Evolutionary conservation across 2,888 invertebrate genomes (phyloP).

Genomic region (Oithona nana): DNA sequence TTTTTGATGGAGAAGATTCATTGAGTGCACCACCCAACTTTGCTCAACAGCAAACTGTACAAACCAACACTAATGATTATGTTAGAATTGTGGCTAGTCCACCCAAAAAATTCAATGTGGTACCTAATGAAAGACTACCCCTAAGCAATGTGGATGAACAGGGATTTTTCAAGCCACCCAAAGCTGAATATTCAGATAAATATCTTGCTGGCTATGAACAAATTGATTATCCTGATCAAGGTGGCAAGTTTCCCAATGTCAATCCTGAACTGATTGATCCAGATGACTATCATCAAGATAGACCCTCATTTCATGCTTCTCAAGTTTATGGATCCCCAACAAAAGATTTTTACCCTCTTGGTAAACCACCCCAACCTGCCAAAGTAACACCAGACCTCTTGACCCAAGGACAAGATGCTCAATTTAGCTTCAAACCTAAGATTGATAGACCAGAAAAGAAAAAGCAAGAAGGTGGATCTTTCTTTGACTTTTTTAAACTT

Average conservation of each 20-base stretch:
- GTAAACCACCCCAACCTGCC: neutral
- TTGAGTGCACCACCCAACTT: no score
- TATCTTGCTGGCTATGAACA: neutral
- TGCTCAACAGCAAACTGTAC: no score
- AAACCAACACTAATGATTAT: no score
- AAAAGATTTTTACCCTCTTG: neutral
- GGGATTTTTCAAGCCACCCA: neutral
- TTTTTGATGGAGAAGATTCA: no score
- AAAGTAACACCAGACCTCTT: neutral
- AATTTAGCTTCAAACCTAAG: no score
- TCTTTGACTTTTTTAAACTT: neutral
- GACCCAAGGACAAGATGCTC: neutral
- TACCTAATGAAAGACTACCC: no score
- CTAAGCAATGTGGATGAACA: neutral
- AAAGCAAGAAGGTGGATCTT: neutral
- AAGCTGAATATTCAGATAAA: neutral
- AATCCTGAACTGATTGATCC: neutral
- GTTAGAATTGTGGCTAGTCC: no score
- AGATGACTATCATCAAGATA: neutral
- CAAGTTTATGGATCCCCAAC: neutral
- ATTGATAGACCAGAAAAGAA: neutral
- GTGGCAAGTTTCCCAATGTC: neutral
- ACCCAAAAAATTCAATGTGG: no score
- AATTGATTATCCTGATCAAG: neutral
- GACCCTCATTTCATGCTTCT: neutral